Percentiles rank a stretch among this genome's conserved stretches.
These are phyloP conservation scores for Oscheius sp. DNA, from an alignment of 2,888 invertebrate species.

Conservation along the genomic window DNA sequence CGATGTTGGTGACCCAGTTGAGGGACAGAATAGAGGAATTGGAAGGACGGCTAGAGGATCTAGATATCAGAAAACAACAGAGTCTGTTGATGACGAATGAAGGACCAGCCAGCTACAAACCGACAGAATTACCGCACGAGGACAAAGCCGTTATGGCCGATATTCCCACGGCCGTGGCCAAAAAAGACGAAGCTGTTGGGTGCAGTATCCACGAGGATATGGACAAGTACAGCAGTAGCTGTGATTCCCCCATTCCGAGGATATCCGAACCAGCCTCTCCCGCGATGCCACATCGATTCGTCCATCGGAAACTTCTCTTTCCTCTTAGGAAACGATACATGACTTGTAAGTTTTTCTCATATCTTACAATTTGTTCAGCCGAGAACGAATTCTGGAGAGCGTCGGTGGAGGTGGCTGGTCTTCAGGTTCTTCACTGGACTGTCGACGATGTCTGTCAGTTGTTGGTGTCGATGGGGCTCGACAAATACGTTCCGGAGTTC, in stretches of 20 bases:
- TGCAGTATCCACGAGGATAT: constrained; percentile 48
- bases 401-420: constrained; percentile 51
- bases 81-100: constrained; percentile 41
- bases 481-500: constrained; percentile 87
- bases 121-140: constrained; percentile 49
- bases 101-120: constrained; percentile 37
- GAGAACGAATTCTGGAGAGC: constrained; percentile 69
- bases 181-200: constrained; percentile 49
- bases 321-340: constrained; percentile 61
- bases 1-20: constrained; percentile 59
- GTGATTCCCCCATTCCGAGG: constrained; percentile 65
- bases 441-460: constrained; percentile 68
- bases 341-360: constrained; percentile 37
- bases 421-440: constrained; percentile 69
- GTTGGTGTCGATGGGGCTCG: constrained; percentile 77
- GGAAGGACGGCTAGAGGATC: constrained; percentile 61
- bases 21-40: constrained; percentile 67
- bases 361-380: constrained; percentile 34
- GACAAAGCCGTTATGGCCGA: constrained; percentile 60
- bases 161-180: constrained; percentile 23
- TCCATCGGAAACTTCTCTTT: constrained; percentile 63
- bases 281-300: constrained; percentile 66
- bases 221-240: constrained; percentile 51
- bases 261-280: constrained; percentile 68
- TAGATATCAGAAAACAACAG: constrained; percentile 56